phyloP scores from a whole-genome alignment of 2,113 vertebrate species.

The Tamias sibiricus region DNA sequence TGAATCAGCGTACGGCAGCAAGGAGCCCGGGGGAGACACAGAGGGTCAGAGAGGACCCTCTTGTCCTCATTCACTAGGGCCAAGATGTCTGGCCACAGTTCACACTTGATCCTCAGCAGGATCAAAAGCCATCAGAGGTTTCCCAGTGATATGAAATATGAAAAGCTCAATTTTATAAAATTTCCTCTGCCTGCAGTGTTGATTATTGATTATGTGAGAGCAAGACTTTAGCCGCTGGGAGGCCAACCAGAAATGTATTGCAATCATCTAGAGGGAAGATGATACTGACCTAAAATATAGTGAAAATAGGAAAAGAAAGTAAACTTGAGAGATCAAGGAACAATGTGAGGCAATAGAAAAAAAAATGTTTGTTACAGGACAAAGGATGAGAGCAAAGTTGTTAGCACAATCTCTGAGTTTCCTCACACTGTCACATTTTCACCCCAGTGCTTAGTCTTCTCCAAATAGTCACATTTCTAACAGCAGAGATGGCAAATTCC shows the following conservation, averaged over 20 bases:
- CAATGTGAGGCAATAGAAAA: background rate
- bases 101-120: background rate
- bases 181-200: background rate
- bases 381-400: background rate
- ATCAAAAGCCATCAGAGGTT: background rate
- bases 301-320: background rate
- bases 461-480: background rate
- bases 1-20: background rate
- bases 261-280: background rate
- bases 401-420: background rate
- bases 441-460: background rate
- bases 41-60: accelerated
- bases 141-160: background rate
- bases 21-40: too few relatives aligned
- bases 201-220: background rate
- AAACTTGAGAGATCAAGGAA: background rate
- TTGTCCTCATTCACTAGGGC: accelerated
- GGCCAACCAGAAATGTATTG: background rate
- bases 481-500: constrained; percentile 37
- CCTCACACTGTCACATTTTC: background rate
- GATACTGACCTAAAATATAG: background rate
- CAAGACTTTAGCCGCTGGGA: background rate
- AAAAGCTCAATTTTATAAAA: background rate
- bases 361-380: background rate
- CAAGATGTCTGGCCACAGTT: background rate